phyloP scores from a whole-genome alignment of 1,140 invertebrate genomes.

The Sitodiplosis mosellana region DNA sequence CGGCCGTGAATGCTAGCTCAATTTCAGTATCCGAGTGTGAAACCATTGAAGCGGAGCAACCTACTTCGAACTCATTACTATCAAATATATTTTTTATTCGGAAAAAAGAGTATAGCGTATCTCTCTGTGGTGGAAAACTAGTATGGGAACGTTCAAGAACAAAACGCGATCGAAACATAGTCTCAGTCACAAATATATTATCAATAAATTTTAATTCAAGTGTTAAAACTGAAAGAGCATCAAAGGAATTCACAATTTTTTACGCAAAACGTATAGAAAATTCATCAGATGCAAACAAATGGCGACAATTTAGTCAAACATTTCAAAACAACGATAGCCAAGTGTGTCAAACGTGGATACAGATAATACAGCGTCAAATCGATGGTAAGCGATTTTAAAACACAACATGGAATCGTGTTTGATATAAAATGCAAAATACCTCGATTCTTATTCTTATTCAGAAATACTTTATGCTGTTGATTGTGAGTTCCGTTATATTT shows the following conservation, averaged over 20 bases:
- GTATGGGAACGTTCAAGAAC: too few species aligned
- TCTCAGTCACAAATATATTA: conserved; percentile 1
- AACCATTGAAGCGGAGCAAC: background rate
- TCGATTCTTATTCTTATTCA: background rate
- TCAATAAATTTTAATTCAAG: conserved; percentile 9
- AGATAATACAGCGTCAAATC: conserved; percentile 34
- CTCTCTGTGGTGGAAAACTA: too few species aligned
- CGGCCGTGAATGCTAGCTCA: conserved; percentile 19
- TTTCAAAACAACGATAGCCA: conserved; percentile 39
- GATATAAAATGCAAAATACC: too few species aligned
- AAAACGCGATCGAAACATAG: too few species aligned
- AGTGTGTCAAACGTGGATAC: conserved; percentile 41
- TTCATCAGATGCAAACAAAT: conserved; percentile 33
- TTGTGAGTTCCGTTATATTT: too few species aligned
- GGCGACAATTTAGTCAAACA: conserved; percentile 34
- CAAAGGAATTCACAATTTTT: conserved; percentile 37
- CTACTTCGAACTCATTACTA: too few species aligned
- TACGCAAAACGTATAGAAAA: conserved; percentile 32
- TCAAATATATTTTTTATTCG: too few species aligned
- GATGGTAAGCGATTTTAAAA: conserved; percentile 27
- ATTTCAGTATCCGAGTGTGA: conserved; percentile 2
- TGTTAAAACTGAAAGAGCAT: conserved; percentile 16
- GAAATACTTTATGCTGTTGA: background rate
- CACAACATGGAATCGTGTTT: too few species aligned
- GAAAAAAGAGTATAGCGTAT: too few species aligned